phyloP scores from a whole-genome alignment of 2,888 invertebrate genomes.

The Rhogogaster chlorosoma region DNA sequence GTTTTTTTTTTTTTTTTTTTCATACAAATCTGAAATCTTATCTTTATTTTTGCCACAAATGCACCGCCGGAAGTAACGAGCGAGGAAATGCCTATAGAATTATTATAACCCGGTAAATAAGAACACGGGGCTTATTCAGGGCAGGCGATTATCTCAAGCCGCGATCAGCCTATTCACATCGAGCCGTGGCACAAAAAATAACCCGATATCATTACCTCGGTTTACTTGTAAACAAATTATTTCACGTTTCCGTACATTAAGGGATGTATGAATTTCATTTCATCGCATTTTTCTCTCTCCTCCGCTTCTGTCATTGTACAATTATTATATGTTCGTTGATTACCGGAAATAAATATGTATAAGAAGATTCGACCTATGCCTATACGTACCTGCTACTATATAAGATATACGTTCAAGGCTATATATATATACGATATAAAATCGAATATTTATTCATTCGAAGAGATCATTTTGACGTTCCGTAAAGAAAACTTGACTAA shows the following conservation, averaged over 20 bases:
- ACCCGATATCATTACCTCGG: neutral
- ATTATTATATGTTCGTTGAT: neutral
- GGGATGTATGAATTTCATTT: neutral
- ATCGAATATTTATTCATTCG: neutral
- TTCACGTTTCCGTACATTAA: neutral
- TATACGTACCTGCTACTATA: neutral
- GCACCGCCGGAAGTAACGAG: neutral
- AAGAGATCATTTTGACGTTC: neutral
- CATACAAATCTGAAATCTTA: neutral
- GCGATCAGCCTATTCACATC: constrained; percentile 10
- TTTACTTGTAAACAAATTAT: neutral
- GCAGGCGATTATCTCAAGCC: constrained; percentile 9
- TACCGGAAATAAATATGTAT: too few relatives aligned
- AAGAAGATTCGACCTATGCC: neutral
- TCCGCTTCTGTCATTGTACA: too few relatives aligned
- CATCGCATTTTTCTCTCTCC: too few relatives aligned
- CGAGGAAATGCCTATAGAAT: neutral
- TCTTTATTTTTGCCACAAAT: neutral
- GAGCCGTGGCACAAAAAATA: neutral
- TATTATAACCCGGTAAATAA: neutral
- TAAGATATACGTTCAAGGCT: neutral
- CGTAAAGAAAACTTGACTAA: neutral
- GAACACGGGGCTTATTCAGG: neutral
- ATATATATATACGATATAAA: neutral
- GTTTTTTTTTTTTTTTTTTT: neutral